Conservation (phyloP, 2,888 invertebrate genomes). For the Scelioninae gen. 1 region DNA sequence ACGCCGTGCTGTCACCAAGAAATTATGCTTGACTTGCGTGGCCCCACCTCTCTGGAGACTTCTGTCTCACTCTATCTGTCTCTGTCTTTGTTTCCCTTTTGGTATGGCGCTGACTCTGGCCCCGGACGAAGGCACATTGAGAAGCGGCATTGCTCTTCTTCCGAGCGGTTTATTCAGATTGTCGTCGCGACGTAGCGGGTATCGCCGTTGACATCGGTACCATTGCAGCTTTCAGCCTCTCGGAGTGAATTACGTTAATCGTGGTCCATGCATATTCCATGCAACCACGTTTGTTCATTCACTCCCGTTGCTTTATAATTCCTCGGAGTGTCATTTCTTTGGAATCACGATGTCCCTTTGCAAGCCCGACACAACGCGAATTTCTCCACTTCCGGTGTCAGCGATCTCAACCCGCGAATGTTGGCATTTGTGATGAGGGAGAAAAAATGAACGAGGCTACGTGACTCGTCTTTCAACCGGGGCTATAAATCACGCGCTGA, state of each 20-base stretch:
- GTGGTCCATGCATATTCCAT: slow-evolving; percentile 75
- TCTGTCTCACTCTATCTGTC: slow-evolving; percentile 28
- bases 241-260: slow-evolving; percentile 74
- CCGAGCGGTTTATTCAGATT: slow-evolving; percentile 78
- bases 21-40: slow-evolving; percentile 80
- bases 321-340: slow-evolving; percentile 71
- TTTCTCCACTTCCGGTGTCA: slow-evolving; percentile 67
- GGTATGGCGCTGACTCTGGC: background rate
- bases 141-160: slow-evolving; percentile 66
- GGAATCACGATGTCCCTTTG: slow-evolving; percentile 68
- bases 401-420: slow-evolving; percentile 53
- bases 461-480: slow-evolving; percentile 55
- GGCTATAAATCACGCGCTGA: slow-evolving; percentile 44
- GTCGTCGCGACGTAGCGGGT: slow-evolving; percentile 69
- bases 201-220: slow-evolving; percentile 69
- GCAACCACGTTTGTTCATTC: slow-evolving; percentile 64
- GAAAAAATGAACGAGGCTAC: slow-evolving; percentile 57
- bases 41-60: no score
- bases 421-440: slow-evolving; percentile 47
- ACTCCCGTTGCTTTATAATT: slow-evolving; percentile 71
- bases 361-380: slow-evolving; percentile 59
- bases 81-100: background rate
- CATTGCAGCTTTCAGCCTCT: slow-evolving; percentile 52
- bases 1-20: slow-evolving; percentile 81
- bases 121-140: slow-evolving; percentile 47